Percentiles rank a stretch among this genome's conserved stretches.
Evolutionary conservation across 2,888 invertebrate species (phyloP).

Genomic region (Caenorhabditis sp.): DNA sequence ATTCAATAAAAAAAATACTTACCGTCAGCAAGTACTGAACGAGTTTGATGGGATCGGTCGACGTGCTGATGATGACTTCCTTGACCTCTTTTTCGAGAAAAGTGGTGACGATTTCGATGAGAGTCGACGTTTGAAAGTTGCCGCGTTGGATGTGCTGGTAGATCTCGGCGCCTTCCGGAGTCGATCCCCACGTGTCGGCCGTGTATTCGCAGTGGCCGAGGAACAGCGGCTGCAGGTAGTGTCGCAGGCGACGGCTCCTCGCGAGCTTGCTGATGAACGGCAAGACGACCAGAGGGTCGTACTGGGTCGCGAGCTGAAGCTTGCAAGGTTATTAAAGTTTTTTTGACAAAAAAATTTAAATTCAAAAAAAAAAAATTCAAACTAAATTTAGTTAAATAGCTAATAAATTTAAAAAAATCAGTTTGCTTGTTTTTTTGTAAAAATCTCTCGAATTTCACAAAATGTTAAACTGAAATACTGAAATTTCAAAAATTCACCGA

Average conservation of each 20-base stretch:
- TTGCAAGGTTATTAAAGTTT: neutral
- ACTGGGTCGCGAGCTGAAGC: conserved; percentile 41
- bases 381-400: too few relatives aligned
- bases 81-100: conserved; percentile 54
- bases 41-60: conserved; percentile 45
- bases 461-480: too few relatives aligned
- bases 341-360: neutral
- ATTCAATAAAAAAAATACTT: neutral
- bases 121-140: conserved; percentile 31
- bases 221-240: conserved; percentile 47
- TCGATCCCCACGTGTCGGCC: conserved; percentile 13
- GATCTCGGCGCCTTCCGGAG: conserved; percentile 43
- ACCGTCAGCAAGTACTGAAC: conserved; percentile 49
- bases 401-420: too few relatives aligned
- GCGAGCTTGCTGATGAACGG: conserved; percentile 56
- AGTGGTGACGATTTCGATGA: conserved; percentile 48
- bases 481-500: too few relatives aligned
- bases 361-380: neutral
- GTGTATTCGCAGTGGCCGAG: conserved; percentile 50
- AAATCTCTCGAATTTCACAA: too few relatives aligned
- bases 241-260: conserved; percentile 44
- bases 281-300: conserved; percentile 53
- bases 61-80: conserved; percentile 31
- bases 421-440: too few relatives aligned
- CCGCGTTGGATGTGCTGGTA: conserved; percentile 50